Evolutionary conservation across 2,888 invertebrate species (phyloP).

Genomic region (Oegoconia quadripuncta): DNA sequence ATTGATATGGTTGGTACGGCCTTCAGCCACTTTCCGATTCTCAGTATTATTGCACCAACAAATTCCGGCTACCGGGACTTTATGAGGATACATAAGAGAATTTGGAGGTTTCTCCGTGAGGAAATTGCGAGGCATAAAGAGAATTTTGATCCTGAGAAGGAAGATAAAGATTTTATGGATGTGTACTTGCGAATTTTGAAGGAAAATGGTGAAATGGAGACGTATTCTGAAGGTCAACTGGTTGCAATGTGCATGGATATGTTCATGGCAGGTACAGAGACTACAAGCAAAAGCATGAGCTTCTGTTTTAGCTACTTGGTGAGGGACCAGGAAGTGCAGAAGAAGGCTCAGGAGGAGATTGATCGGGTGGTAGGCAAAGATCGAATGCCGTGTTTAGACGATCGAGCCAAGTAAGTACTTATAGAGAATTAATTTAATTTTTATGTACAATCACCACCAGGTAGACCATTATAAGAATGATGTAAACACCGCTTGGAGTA

Average conservation of each 20-base stretch:
- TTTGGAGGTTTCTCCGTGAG: constrained; percentile 85
- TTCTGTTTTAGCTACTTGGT: constrained; percentile 88
- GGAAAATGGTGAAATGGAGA: constrained; percentile 75
- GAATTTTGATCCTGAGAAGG: constrained; percentile 75
- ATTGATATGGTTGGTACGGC: constrained; percentile 90
- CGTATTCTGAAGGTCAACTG: constrained; percentile 85
- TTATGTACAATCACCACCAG: too few species aligned
- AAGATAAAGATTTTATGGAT: constrained; percentile 89
- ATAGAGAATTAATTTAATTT: background rate
- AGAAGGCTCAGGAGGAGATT: constrained; percentile 87
- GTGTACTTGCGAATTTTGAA: constrained; percentile 85
- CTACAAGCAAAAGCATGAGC: constrained; percentile 88
- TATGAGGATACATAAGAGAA: constrained; percentile 82
- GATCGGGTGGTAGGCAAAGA: constrained; percentile 85
- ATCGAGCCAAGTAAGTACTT: constrained; percentile 81
- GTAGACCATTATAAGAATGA: too few species aligned
- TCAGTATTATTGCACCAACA: constrained; percentile 85
- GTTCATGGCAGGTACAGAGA: constrained; percentile 93
- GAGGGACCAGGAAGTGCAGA: constrained; percentile 84
- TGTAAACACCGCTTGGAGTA: too few species aligned
- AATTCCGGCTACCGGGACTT: constrained; percentile 88
- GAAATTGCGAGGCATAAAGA: constrained; percentile 86
- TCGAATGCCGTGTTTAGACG: constrained; percentile 83
- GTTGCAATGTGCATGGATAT: constrained; percentile 90
- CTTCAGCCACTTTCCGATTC: constrained; percentile 88